Evolutionary conservation across 2,888 invertebrate species (phyloP), one percentile per base, ranked within the genome.

Genomic region (Dasysyrphus albostriatus): DNA sequence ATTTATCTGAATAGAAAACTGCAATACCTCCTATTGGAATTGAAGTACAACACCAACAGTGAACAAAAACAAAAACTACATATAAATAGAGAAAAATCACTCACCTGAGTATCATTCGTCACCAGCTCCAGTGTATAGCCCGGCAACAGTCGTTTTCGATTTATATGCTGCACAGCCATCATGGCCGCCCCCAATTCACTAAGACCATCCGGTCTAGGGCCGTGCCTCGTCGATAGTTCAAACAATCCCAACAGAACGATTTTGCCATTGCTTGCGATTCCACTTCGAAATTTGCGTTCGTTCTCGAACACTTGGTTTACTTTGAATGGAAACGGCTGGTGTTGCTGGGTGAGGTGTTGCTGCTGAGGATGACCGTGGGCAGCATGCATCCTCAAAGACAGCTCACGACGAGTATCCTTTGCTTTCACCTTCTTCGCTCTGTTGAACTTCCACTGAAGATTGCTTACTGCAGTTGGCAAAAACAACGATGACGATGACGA

Each of bases 81-180:
- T n/a, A n/a, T n/a, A 10, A 19, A 32, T 51, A 56, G 44, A 32
- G 19, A 72, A 16, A 24, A 29, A 16, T 29, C 34, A 89, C 94
- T 93, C 94, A 98, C 98, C 96, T 96, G 95, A 0, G 98, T 97
- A 90, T 98, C 97, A 91, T 98, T 98, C 89, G 96, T 95, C 90
- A 97, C 94, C 88, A 98, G 94, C 88, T 95, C 95, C 83, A 98
- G 93, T 63, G 94, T 94, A 90, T 97, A 97, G 59, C 96, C 96
- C 0, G 96, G 95, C 73, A 98, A 93, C 75, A 93, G 88, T 7
- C 94, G 93, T 89, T 95, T 94, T 76, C 94, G 93, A 93, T 98
- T 98, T 90, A 98, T 95, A 89, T 97, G 96, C 81, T 95, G 94
- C 61, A 98, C 95, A 0, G 98, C 98, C 89, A 97, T 93, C 90